These are phyloP conservation scores for Montipora capitata DNA, from an alignment of 92 coral and sea anemone species.

Conservation along the genomic window DNA sequence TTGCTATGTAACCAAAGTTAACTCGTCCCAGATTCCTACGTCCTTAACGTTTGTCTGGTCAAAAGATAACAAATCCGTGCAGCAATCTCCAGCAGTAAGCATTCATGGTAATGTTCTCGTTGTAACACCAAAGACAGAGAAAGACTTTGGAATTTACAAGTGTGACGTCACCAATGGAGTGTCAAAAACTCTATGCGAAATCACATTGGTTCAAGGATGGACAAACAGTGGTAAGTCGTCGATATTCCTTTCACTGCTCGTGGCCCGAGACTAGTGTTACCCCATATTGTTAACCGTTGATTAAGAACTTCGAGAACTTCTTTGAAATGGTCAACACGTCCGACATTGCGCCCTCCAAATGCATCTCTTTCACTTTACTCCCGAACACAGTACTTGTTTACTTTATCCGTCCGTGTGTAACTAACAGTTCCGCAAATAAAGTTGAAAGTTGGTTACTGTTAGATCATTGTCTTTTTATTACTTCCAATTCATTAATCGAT, in stretches of 20 bases:
- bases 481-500: no score
- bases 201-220: constrained; percentile 31
- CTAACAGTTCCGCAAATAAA: no score
- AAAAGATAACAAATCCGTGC: neutral
- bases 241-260: no score
- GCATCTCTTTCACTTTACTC: neutral
- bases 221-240: neutral
- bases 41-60: constrained; percentile 15
- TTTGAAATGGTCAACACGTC: no score
- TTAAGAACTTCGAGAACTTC: no score
- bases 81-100: neutral
- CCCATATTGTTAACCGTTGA: neutral
- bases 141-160: constrained; percentile 25
- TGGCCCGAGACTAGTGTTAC: neutral
- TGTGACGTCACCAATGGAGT: constrained; percentile 38
- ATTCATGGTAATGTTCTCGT: constrained; percentile 27
- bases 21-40: neutral
- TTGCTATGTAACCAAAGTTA: constrained; percentile 37
- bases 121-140: neutral
- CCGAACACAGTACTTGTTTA: no score
- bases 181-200: constrained; percentile 15
- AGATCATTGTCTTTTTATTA: no score
- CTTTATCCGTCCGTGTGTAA: no score
- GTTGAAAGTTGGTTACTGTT: no score
- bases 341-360: neutral